Conservation (phyloP, 1,140 invertebrate genomes). For the Nebria ingens region DNA sequence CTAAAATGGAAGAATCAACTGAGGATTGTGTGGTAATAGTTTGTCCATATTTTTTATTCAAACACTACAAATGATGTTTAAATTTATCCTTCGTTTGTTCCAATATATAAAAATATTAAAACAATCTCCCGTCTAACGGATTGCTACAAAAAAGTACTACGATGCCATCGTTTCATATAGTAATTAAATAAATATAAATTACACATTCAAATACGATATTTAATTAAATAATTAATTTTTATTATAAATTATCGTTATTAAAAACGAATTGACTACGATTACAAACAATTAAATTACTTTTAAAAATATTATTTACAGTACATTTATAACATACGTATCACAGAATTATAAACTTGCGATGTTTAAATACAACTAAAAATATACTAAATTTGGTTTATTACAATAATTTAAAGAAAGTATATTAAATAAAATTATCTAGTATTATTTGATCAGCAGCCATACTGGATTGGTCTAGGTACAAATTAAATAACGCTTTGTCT, state of each 20-base stretch:
- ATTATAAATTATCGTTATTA: constrained; percentile 1
- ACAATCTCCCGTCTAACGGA: no score
- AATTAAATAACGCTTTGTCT: constrained; percentile 16
- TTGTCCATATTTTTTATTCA: no score
- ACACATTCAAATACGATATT: neutral
- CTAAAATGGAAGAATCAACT: no score
- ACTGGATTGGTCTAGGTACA: neutral
- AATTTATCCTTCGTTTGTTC: no score
- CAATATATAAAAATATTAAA: no score
- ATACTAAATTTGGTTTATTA: constrained; percentile 10
- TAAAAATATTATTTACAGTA: neutral
- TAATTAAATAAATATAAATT: constrained; percentile 1
- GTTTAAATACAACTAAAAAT: neutral
- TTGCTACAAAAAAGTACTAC: no score
- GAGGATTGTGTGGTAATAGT: no score
- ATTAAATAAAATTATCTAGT: constrained; percentile 12
- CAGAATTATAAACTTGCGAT: constrained; percentile 1
- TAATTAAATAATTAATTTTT: neutral
- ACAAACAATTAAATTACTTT: constrained; percentile 2
- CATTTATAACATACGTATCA: neutral
- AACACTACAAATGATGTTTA: no score
- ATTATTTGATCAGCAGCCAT: neutral
- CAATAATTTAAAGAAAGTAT: constrained; percentile 13
- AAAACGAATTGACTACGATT: neutral
- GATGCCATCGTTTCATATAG: no score